Evolutionary conservation across 2,113 vertebrate species (phyloP).

Genomic region (Marcusenius ussheri): DNA sequence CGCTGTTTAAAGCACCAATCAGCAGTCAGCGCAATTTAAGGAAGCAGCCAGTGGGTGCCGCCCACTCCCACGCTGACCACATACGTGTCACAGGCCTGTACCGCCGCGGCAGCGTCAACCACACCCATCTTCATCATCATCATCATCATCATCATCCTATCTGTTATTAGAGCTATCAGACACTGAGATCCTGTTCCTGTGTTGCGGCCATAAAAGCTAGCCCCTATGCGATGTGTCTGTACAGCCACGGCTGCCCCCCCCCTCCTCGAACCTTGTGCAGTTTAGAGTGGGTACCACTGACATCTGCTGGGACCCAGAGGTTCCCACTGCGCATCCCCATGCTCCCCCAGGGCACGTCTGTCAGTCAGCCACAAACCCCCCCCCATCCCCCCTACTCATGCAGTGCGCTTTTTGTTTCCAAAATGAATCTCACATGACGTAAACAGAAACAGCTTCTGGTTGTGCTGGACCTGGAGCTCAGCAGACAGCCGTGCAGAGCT

Average conservation of each 20-base stretch:
- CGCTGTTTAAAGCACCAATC: slow-evolving; percentile 19
- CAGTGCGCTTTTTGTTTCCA: background rate
- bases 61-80: slow-evolving; percentile 9
- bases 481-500: background rate
- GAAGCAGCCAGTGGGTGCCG: background rate
- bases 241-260: background rate
- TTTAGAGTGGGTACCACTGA: slow-evolving; percentile 28
- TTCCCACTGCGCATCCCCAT: slow-evolving; percentile 25
- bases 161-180: background rate
- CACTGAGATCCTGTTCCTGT: background rate
- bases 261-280: background rate
- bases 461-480: background rate
- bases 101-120: background rate
- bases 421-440: background rate
- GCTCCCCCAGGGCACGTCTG: slow-evolving; percentile 18
- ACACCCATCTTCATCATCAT: background rate
- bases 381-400: slow-evolving; percentile 17
- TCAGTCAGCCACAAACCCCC: background rate
- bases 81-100: background rate
- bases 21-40: slow-evolving; percentile 21
- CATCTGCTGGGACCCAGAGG: slow-evolving; percentile 41
- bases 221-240: background rate
- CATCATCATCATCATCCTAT: background rate
- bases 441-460: background rate
- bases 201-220: background rate